Base-by-base conservation (phyloP, 2,888 invertebrate genomes). In the Ennomos fuscantarius region DNA sequence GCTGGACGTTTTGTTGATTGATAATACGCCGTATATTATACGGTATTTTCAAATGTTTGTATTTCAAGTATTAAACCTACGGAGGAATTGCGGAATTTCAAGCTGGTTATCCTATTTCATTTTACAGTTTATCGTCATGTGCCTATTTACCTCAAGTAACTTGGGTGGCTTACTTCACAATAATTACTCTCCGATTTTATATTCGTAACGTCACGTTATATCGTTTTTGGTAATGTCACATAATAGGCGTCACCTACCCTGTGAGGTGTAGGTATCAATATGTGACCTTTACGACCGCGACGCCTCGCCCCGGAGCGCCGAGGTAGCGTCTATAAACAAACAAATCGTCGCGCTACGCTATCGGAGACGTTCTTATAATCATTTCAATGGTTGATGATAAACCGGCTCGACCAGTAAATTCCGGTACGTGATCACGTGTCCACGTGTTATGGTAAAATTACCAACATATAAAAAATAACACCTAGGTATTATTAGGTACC, bases 1-100 rank as follows among this genome's bases (percentile, higher is more conserved):
- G 37, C 8, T 8, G 13, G 9, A 12, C 46, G 47, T 40, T 62
- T 60, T 62, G 44, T 62, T 60, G 55, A 51, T 62, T 60, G 55
- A 51, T 58, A 56, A 43, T 24, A 24, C 24, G 24, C 2, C 6
- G 24, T 6, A 2, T 0, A 6, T 24, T 6, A 24, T 24, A 24
- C 33, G 44, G 45, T 45, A n/a, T 36, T 54, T 46, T 44, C 33
- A 50, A 9, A n/a, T 55, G 41, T 54, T 47, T 47, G 37, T 42
- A 35, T 31, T 42, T n/a, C 34, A 42, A 41, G 46, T 42, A 41
- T 39, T 41, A 49, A 44, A 35, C 42, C 37, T 56, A 56, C 56
- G 32, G 42, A 24, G 50, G 8, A 9, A 52, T 57, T 51, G 57
- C 51, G 57, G 43, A 52, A 57, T 52, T 8, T 33, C 8, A 2